phyloP scores from a whole-genome alignment of 2,888 invertebrate species.

The Eristalinus aeneus region DNA sequence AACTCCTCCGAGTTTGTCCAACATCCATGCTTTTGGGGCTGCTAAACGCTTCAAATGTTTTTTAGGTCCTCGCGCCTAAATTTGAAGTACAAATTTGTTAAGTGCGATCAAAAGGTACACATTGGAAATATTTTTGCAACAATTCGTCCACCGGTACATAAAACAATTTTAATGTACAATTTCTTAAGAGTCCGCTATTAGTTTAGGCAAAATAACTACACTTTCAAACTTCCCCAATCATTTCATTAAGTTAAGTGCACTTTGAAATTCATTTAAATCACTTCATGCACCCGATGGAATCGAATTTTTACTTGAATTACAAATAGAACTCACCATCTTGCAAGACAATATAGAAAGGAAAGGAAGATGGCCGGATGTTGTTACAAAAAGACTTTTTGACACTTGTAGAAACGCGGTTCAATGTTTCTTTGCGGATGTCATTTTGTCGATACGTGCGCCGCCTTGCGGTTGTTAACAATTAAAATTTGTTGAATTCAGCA shows the following conservation, averaged over 20 bases:
- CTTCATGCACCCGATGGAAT: conserved; percentile 73
- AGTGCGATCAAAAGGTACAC: not conserved
- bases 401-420: conserved; percentile 32
- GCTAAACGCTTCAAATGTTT: conserved; percentile 99
- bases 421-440: conserved; percentile 8
- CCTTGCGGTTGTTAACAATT: not conserved
- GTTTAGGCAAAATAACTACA: conserved; percentile 3
- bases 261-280: conserved; percentile 42
- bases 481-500: not conserved
- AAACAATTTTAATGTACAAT: conserved; percentile 6
- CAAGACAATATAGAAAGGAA: conserved; percentile 79
- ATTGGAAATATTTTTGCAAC: not conserved
- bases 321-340: conserved; percentile 80
- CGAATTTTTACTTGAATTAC: conserved; percentile 73
- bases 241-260: conserved; percentile 16
- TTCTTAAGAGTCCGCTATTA: not conserved
- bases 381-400: conserved; percentile 48
- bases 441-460: conserved; percentile 12
- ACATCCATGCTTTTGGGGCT: conserved; percentile 99
- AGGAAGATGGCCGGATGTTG: conserved; percentile 76
- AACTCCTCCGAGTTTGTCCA: conserved; percentile 99
- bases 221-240: not conserved
- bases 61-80: conserved; percentile 98
- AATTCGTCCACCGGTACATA: conserved; percentile 44
- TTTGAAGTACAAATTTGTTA: conserved; percentile 42